Base-by-base conservation (phyloP, 1,140 invertebrate species). In the Colletes latitarsis region DNA sequence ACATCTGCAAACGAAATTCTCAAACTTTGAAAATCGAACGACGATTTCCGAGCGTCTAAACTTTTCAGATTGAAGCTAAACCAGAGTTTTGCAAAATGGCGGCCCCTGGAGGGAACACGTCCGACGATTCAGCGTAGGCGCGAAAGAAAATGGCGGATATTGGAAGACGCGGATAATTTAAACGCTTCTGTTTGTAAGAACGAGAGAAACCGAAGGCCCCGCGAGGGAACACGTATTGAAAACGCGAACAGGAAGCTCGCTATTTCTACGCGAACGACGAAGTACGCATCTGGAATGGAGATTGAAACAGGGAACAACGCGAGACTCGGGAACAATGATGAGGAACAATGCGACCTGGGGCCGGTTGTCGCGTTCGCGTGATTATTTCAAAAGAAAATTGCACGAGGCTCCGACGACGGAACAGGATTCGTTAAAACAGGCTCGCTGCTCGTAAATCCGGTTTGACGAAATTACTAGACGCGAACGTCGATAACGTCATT, bases 351-450 rank as follows among this genome's bases (percentile, higher is more conserved):
- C 9, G 5, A 6, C 30, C 30, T 12, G 6, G 15, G 14, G 8
- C 17, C n/a, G 6, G 49, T n/a, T 9, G 14, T 6, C 30, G 21
- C 9, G n/a, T n/a, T 15, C 41, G 0, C 19, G 14, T 46, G 64
- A 68, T 58, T 58, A 77, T 67, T n/a, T 75, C 53, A 19, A 55
- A 21, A 67, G 43, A 43, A 67, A 76, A 21, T 76, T 43, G 30
- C 39, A 12, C 41, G 30, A 10, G 12, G 12, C 5, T 30, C 58
- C 12, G 5, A 0, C 39, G 1, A 6, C 14, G 6, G 14, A n/a
- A 43, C 12, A n/a, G n/a, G 39, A 53, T 57, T 52, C 17, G 39
- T n/a, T 21, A 30, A 57, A n/a, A 30, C 41, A 19, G 52, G 62
- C 14, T 17, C 58, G 10, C 15, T 43, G 15, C 3, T 8, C 14